Conservation (phyloP, 2,797 vertebrate species). For the Myripristis jacobus region DNA sequence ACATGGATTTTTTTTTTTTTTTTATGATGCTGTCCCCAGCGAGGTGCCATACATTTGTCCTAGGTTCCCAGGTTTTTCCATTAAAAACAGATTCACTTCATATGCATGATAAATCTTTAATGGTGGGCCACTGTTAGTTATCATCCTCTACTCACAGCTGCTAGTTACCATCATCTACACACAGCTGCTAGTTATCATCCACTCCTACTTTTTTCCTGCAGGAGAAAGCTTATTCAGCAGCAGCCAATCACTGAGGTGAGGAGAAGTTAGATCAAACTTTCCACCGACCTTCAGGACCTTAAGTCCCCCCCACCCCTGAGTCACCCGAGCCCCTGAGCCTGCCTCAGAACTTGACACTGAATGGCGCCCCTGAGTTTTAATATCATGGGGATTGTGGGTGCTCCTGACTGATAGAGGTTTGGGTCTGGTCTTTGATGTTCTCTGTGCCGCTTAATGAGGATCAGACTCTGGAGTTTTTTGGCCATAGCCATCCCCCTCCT, state of each 20-base stretch:
- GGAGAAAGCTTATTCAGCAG: conserved; percentile 40
- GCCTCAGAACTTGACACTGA: conserved; percentile 72
- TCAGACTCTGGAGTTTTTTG: conserved; percentile 69
- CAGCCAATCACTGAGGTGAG: conserved; percentile 54
- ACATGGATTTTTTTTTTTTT: too few species aligned
- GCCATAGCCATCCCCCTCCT: conserved; percentile 47
- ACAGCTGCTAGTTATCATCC: conserved; percentile 52
- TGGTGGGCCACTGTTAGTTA: background rate
- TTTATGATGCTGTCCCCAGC: too few species aligned
- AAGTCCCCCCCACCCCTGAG: conserved; percentile 46
- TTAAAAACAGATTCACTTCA: background rate
- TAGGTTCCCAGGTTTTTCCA: too few species aligned
- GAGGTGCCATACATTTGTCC: too few species aligned
- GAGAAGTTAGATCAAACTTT: conserved; percentile 70
- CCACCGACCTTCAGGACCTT: conserved; percentile 55
- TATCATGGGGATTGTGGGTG: conserved; percentile 74
- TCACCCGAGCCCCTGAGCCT: conserved; percentile 51
- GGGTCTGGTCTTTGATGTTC: conserved; percentile 78
- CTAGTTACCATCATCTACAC: conserved; percentile 38
- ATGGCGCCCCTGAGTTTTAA: conserved; percentile 69
- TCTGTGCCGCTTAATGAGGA: conserved; percentile 78
- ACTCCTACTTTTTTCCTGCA: background rate
- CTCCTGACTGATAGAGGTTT: conserved; percentile 77
- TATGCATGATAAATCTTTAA: background rate
- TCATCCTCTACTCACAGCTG: conserved; percentile 32